phyloP scores from a whole-genome alignment of 2,888 invertebrate genomes.

The Azorinus chamasolen region DNA sequence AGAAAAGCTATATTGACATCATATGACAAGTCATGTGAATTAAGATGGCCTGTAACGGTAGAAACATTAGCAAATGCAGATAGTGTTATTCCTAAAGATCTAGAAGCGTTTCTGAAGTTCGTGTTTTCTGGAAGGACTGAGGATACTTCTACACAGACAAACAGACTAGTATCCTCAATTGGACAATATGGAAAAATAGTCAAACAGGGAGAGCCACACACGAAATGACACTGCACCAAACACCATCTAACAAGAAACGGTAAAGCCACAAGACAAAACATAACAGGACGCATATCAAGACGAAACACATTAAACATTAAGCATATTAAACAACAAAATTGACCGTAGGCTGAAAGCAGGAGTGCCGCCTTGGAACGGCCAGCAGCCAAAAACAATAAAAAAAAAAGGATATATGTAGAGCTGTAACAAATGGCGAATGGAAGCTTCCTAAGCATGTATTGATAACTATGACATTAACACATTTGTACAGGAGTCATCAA shows the following conservation, averaged over 20 bases:
- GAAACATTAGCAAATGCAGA: conserved; percentile 8
- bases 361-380: no score
- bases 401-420: no score
- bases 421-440: conserved; percentile 34
- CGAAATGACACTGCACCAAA: no score
- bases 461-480: conserved; percentile 48
- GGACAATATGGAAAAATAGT: no score
- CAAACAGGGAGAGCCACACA: conserved; percentile 50
- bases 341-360: no score
- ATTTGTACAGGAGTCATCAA: conserved; percentile 55
- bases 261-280: no score
- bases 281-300: no score
- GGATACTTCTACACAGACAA: conserved; percentile 5
- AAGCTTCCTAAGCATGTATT: conserved; percentile 53
- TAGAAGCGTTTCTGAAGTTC: conserved; percentile 21
- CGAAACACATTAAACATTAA: no score
- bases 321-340: no score
- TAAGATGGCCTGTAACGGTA: conserved; percentile 38
- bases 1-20: conserved; percentile 15
- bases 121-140: conserved; percentile 19
- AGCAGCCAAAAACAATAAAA: no score
- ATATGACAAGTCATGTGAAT: conserved; percentile 18
- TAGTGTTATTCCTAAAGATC: conserved; percentile 1
- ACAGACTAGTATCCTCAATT: conserved; percentile 39
- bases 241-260: no score